Percentiles rank a stretch among this genome's conserved stretches.
These are phyloP conservation scores for Amblyteles armatorius DNA, from an alignment of 2,888 invertebrate species.

Conservation along the genomic window DNA sequence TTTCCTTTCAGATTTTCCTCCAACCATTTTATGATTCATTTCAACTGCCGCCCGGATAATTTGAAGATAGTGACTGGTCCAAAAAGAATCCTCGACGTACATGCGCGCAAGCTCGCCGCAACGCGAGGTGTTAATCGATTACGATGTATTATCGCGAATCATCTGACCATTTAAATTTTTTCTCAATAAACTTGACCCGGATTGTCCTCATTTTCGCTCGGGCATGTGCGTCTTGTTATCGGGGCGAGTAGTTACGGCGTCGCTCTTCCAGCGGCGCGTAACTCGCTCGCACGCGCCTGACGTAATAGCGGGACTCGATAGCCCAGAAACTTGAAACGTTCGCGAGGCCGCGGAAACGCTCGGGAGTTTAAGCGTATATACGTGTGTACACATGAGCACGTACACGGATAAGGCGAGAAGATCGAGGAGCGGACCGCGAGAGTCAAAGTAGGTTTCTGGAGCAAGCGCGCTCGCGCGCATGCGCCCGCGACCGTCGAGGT, in stretches of 20 bases:
- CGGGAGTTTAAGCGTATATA: not conserved
- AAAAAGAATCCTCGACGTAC: too few species aligned
- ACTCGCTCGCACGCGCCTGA: conserved; percentile 50
- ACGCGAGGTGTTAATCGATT: too few species aligned
- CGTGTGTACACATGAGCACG: not conserved
- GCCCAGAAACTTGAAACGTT: conserved; percentile 66
- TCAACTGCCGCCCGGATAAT: too few species aligned
- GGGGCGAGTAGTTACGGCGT: conserved; percentile 22
- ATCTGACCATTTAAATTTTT: not conserved
- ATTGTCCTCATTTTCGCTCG: not conserved
- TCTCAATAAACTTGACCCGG: conserved; percentile 13
- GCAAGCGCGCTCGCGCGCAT: conserved; percentile 67
- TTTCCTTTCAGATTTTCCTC: too few species aligned
- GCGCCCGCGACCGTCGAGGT: conserved; percentile 55
- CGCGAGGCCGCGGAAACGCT: conserved; percentile 65
- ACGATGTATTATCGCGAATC: too few species aligned
- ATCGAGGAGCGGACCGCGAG: conserved; percentile 64
- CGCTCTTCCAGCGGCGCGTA: conserved; percentile 47
- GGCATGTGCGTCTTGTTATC: conserved; percentile 20
- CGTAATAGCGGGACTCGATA: conserved; percentile 67
- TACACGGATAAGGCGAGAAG: conserved; percentile 41
- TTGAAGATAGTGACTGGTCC: too few species aligned
- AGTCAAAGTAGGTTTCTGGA: conserved; percentile 81
- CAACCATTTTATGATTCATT: too few species aligned
- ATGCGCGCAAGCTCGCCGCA: too few species aligned